Base-by-base conservation (phyloP, 2,888 invertebrate species). In the Diachrysia chrysitis region DNA sequence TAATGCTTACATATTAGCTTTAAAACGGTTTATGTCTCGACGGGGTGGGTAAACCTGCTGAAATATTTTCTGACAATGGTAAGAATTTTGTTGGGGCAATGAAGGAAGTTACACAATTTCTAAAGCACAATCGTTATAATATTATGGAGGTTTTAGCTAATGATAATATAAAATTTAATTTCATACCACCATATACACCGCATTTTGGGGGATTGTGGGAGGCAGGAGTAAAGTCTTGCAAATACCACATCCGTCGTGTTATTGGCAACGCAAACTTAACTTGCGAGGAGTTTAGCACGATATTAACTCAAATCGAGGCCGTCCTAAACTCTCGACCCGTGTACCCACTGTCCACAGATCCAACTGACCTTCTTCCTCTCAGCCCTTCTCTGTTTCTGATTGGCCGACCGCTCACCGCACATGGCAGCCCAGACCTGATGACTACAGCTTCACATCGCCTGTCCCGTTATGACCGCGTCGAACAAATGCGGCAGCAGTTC, bases 391-490 rank as follows among this genome's bases (percentile, higher is more conserved):
- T n/a, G 16, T 42, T 42, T n/a, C 42, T 42, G n/a, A n/a, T 42
- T n/a, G 42, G 42, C 42, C n/a, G 42, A n/a, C 42, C 54, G 54
- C 29, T 54, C 1, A 29, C 54, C 1, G 54, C 54, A 29, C 54
- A 25, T 16, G 54, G 29, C 25, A 54, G 16, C 5, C 53, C 53
- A 53, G 53, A 53, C 53, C 53, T 53, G 53, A 53, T 23, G 23
- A 23, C 53, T 53, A 23, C 53, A 53, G 53, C 53, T 9, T 53
- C 53, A 53, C 53, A 53, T 53, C 53, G 53, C 53, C 53, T 53
- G 53, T 25, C 25, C 53, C 53, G 53, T 7, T 53, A 53, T 53
- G 53, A 53, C 6, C 19, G 53, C 23, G 53, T 53, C 2, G 53
- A 53, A 23, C 53, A 53, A 23, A 53, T 53, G 53, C 53, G 53